Percentiles rank a stretch among this genome's conserved stretches.
Conservation (phyloP, 1,140 invertebrate genomes). For the Aleiodes sp. region DNA sequence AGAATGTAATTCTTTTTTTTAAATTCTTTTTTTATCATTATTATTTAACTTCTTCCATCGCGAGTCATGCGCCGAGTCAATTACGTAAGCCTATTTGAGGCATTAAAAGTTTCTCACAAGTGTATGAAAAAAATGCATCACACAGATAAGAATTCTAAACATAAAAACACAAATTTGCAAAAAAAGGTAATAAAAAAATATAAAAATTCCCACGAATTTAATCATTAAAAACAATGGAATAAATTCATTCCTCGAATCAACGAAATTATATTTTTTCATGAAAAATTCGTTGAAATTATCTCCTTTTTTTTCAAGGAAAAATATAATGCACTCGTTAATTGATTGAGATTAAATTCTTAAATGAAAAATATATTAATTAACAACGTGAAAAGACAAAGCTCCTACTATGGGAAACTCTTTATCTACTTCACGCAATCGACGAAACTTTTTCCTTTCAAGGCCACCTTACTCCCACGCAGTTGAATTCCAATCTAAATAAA, state of each 20-base stretch:
- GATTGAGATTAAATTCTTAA: too few relatives aligned
- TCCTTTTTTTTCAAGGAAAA: too few relatives aligned
- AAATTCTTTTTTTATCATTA: too few relatives aligned
- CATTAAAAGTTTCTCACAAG: slow-evolving; percentile 5
- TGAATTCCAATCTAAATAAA: not conserved
- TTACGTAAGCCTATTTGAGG: not conserved
- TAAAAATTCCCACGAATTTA: too few relatives aligned
- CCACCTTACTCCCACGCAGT: slow-evolving; percentile 12
- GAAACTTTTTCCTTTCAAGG: slow-evolving; percentile 13
- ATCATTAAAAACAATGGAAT: too few relatives aligned
- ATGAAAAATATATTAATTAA: too few relatives aligned
- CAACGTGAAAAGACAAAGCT: too few relatives aligned
- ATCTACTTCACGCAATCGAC: slow-evolving; percentile 13
- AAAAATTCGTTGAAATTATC: too few relatives aligned
- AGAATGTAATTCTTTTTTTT: not conserved
- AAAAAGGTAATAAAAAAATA: not conserved
- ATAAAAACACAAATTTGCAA: not conserved
- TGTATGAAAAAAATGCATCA: not conserved
- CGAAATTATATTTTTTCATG: too few relatives aligned
- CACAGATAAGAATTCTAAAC: not conserved
- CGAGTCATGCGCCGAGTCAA: not conserved
- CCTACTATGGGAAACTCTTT: not conserved
- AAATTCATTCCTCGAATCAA: too few relatives aligned
- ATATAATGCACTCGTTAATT: too few relatives aligned
- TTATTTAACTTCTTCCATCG: not conserved